Base-by-base conservation (phyloP, 2,888 invertebrate genomes). In the Ennomos quercinarius region DNA sequence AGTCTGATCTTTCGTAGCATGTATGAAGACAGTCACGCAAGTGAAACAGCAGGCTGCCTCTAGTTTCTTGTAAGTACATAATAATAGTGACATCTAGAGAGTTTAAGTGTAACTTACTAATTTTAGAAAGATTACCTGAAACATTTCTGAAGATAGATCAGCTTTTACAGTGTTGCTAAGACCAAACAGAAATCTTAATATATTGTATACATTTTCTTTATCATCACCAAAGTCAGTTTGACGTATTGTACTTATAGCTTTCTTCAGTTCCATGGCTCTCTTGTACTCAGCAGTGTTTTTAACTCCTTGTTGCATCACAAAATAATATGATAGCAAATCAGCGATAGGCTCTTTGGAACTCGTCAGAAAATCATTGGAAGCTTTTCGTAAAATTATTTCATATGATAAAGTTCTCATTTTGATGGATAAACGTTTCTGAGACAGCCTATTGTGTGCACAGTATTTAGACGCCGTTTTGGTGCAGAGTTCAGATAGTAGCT, bases 311-410 rank as follows among this genome's bases (percentile, higher is more conserved):
- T 86, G 83, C 50, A 74, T 74, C 8, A 83, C 71, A 56, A 87
- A 87, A 65, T 86, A 87, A 71, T 84, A 82, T 0, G 89, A 80
- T 36, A 91, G 66, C 55, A 93, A 72, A 53, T 89, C 89, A 10
- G 80, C 72, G 11, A 87, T 73, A 0, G 93, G 91, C 56, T 90
- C 87, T 39, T 77, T 76, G 39, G 70, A 73, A 8, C 64, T 61
- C 1, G 63, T 64, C 1, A 81, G 71, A 37, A 84, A 63, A 40
- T 81, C 80, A 64, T 78, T 72, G 1, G 71, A 47, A 9, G 85
- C 78, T 69, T 87, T 91, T 66, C 87, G 89, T 38, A 93, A 72
- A 62, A 93, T 86, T 17, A 93, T 84, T 71, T 91, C 92, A 58
- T 86, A 93, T 0, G 87, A 80, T 53, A 78, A 73, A 4, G 91